phyloP scores from a whole-genome alignment of 2,113 vertebrate species.

The Chionodraco myersi region DNA sequence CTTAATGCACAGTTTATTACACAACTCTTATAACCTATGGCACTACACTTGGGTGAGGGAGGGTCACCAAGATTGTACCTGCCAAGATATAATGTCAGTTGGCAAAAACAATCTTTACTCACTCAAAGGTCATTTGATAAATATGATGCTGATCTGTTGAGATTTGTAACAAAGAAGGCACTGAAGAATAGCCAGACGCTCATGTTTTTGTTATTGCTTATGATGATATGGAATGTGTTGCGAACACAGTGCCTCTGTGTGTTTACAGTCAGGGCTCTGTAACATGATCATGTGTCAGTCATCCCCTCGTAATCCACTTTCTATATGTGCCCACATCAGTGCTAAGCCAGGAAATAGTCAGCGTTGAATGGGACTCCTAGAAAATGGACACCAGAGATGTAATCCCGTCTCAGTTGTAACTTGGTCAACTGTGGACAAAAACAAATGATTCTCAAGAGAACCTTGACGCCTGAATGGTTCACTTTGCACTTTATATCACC shows the following conservation, averaged over 20 bases:
- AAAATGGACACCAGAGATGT: background rate
- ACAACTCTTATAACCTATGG: too few species aligned
- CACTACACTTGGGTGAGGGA: background rate
- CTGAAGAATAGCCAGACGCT: background rate
- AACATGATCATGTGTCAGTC: conserved; percentile 28
- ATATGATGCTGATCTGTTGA: background rate
- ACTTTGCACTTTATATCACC: background rate
- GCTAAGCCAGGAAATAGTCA: conserved; percentile 12
- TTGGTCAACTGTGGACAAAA: background rate
- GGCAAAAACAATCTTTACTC: background rate
- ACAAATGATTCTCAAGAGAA: background rate
- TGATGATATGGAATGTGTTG: background rate
- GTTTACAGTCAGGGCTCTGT: conserved; percentile 23
- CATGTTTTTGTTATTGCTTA: background rate
- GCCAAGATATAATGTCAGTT: background rate
- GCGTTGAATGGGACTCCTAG: background rate
- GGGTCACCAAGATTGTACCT: background rate
- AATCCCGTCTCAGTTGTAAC: background rate
- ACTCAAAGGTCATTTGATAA: background rate
- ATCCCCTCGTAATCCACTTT: conserved; percentile 78
- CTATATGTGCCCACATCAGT: conserved; percentile 71
- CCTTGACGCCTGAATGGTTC: background rate
- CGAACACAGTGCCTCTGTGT: conserved; percentile 2
- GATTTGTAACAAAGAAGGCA: background rate
- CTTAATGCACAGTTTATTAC: too few species aligned